Evolutionary conservation across 2,797 vertebrate genomes (phyloP).

Genomic region (Chelmon rostratus): DNA sequence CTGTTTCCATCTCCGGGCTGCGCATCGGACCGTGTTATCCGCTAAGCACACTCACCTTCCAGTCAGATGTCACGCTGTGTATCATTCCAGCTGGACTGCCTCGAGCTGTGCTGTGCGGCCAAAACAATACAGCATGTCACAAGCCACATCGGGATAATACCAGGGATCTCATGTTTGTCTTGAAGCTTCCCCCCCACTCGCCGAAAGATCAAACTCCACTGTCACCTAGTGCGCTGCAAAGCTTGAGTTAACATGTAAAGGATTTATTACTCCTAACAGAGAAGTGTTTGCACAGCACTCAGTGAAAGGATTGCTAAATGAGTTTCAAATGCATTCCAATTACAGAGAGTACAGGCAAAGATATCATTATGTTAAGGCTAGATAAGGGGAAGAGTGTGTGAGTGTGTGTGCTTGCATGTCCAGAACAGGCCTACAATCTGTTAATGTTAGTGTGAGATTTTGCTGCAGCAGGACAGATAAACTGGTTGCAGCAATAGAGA

Average conservation of each 20-base stretch:
- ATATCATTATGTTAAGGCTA: conserved; percentile 1
- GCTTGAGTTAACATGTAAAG: conserved; percentile 79
- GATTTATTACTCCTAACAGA: conserved; percentile 72
- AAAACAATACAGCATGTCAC: conserved; percentile 36
- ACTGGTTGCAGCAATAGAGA: background rate
- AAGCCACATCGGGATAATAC: background rate
- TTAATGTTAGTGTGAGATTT: background rate
- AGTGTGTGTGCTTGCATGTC: background rate
- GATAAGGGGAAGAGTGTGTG: background rate
- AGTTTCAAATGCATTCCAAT: conserved; percentile 4
- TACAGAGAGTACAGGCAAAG: background rate
- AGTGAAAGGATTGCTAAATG: conserved; percentile 15
- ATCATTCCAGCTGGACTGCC: conserved; percentile 30
- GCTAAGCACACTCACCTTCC: conserved; percentile 67
- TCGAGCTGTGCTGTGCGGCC: background rate
- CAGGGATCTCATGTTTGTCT: conserved; percentile 10
- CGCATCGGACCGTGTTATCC: background rate
- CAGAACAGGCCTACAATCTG: background rate
- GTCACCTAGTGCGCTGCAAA: conserved; percentile 21
- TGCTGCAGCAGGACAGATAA: background rate
- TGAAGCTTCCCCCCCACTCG: conserved; percentile 3
- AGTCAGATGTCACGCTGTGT: conserved; percentile 18
- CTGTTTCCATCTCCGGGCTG: background rate
- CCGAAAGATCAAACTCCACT: conserved; percentile 84
- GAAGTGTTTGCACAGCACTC: conserved; percentile 47